phyloP scores from a whole-genome alignment of 2,797 vertebrate species.

The Orestias chungarensis region DNA sequence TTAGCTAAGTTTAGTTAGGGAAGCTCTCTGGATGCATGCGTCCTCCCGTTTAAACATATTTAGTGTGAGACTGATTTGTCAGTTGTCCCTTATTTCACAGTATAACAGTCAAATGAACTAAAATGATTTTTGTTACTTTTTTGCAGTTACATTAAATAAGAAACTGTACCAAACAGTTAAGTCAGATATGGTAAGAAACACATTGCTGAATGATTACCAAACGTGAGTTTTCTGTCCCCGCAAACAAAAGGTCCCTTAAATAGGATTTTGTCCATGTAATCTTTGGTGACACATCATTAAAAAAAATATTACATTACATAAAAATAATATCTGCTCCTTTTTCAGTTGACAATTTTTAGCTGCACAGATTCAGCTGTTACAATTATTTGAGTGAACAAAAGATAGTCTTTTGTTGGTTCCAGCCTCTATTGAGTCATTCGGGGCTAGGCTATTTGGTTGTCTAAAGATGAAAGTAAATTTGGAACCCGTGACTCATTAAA shows the following conservation, averaged over 20 bases:
- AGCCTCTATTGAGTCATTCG: constrained; percentile 11
- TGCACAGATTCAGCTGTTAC: neutral
- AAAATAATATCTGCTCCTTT: neutral
- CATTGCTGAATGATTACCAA: neutral
- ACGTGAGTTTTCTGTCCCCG: neutral
- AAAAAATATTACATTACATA: no score
- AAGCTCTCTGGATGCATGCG: constrained; percentile 30
- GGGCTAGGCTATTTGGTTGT: constrained; percentile 4
- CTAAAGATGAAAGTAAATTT: neutral
- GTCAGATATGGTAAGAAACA: neutral
- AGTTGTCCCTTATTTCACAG: neutral
- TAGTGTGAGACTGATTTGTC: constrained; percentile 24
- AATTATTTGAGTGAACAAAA: neutral
- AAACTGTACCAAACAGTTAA: no score
- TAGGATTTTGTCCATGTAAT: no score
- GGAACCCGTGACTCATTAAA: constrained; percentile 9
- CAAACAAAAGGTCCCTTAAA: no score
- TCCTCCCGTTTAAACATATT: constrained; percentile 8
- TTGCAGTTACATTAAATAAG: no score
- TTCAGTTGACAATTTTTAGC: constrained; percentile 6
- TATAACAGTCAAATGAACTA: neutral
- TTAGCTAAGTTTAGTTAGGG: constrained; percentile 62
- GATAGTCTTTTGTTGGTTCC: neutral
- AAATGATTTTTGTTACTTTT: neutral
- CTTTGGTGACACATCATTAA: no score